phyloP scores from a whole-genome alignment of 64 coral and sea anemone genomes.

The Acropora tenuis region DNA sequence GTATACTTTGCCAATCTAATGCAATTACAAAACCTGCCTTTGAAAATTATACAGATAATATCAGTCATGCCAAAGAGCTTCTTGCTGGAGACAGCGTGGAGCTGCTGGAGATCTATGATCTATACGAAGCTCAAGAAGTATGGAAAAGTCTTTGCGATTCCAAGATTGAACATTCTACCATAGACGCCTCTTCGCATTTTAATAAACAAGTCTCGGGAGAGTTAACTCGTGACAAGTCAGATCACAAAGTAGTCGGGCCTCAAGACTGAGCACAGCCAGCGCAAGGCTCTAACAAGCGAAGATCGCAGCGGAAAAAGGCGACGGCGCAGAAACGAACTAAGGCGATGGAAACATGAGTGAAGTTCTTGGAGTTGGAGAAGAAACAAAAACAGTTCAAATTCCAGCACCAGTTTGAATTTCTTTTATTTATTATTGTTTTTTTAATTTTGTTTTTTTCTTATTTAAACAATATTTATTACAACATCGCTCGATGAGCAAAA shows the following conservation, averaged over 20 bases:
- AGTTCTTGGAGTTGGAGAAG: background rate
- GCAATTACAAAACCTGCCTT: no score
- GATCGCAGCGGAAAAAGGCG: background rate
- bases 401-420: background rate
- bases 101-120: background rate
- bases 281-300: background rate
- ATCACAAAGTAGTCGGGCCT: background rate
- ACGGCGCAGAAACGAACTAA: background rate
- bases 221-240: background rate
- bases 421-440: no score
- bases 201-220: background rate
- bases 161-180: background rate
- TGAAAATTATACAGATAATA: no score
- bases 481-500: no score
- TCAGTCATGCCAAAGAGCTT: background rate
- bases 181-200: background rate
- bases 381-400: slow-evolving; percentile 11
- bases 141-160: background rate
- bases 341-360: background rate
- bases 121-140: background rate
- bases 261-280: background rate
- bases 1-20: no score
- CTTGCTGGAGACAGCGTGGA: background rate
- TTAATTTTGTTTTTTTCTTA: no score
- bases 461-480: no score